Percentiles rank a stretch among this genome's conserved stretches.
Conservation (phyloP, 2,113 vertebrate species). For the Oceanodroma tethys region DNA sequence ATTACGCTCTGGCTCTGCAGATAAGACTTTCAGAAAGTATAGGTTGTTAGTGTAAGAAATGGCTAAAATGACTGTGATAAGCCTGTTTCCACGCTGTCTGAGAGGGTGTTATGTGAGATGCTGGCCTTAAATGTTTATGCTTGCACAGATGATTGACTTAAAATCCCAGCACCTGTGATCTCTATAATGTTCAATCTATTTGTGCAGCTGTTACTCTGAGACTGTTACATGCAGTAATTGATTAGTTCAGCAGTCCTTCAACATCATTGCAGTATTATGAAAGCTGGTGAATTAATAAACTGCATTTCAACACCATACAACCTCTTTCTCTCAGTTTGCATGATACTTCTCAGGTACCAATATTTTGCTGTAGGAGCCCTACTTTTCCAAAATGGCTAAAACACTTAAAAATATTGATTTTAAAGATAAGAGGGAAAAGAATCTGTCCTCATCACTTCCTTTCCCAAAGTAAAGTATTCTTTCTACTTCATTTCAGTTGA, state of each 20-base stretch:
- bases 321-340: background rate
- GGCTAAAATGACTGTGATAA: constrained; percentile 23
- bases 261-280: background rate
- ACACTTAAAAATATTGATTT: background rate
- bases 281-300: background rate
- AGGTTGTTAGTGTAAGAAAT: background rate
- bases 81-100: constrained; percentile 34
- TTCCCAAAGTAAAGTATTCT: background rate
- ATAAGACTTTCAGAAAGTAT: background rate
- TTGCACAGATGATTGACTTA: constrained; percentile 36
- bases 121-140: background rate
- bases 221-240: background rate
- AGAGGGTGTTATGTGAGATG: background rate
- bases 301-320: background rate
- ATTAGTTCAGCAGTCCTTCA: constrained; percentile 36
- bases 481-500: background rate
- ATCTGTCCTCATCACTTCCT: background rate
- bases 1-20: background rate
- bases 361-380: background rate
- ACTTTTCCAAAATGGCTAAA: background rate
- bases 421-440: background rate
- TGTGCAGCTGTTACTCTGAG: constrained; percentile 48
- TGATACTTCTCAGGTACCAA: background rate
- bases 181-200: constrained; percentile 22
- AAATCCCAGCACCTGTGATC: constrained; percentile 49